A percentile compares a stretch with the other conserved stretches of the same genome.
Conservation (phyloP, 2,888 invertebrate species). For the Silvanus unidentatus region DNA sequence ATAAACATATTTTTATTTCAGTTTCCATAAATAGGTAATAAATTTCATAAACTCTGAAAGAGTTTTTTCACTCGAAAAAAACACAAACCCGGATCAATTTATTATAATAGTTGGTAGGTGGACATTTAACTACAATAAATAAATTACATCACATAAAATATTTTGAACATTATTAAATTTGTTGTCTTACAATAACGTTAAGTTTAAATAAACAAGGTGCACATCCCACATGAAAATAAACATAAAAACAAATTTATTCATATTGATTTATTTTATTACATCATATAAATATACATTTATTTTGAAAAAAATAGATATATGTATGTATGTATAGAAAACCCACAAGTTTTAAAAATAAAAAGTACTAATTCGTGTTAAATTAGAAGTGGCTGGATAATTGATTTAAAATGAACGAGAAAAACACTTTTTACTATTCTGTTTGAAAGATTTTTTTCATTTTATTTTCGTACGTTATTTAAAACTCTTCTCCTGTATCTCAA, state of each 20-base stretch:
- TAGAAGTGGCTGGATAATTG: too few species aligned
- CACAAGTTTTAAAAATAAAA: conserved; percentile 5
- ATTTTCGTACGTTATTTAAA: too few species aligned
- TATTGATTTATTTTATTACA: conserved; percentile 6
- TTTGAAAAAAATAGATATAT: conserved; percentile 1
- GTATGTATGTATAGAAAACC: neutral
- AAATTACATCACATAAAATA: conserved; percentile 4
- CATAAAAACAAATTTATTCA: conserved; percentile 7
- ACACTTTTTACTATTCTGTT: too few species aligned
- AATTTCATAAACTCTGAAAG: neutral
- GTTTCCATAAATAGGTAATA: conserved; percentile 3
- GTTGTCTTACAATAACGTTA: conserved; percentile 4
- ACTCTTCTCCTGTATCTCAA: too few species aligned
- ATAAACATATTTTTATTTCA: too few species aligned
- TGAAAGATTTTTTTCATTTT: too few species aligned
- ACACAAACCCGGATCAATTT: conserved; percentile 3
- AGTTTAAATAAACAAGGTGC: neutral
- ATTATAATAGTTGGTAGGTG: conserved; percentile 3
- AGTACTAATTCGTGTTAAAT: neutral
- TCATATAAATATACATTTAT: conserved; percentile 10
- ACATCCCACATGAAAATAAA: conserved; percentile 4
- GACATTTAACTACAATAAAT: conserved; percentile 5
- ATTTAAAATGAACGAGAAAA: too few species aligned
- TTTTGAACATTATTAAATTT: conserved; percentile 4
- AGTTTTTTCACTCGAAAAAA: neutral